Evolutionary conservation across 2,888 invertebrate species (phyloP).

Genomic region (Pristionchus fissidentatus): DNA sequence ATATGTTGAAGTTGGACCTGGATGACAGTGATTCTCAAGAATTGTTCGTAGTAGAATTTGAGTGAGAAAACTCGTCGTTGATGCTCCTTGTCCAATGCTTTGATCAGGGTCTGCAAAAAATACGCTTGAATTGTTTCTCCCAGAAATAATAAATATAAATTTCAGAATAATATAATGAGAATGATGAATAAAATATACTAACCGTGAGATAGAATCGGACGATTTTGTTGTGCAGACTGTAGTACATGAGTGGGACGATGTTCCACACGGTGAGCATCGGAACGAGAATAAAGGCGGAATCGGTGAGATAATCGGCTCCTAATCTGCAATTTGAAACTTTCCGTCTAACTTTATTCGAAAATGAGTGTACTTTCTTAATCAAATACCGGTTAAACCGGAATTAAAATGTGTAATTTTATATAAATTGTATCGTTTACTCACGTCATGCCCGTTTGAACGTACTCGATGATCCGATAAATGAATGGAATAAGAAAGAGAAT

Average conservation of each 20-base stretch:
- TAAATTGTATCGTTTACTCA: neutral
- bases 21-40: conserved; percentile 69
- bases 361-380: neutral
- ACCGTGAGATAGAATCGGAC: conserved; percentile 61
- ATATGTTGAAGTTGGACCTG: conserved; percentile 57
- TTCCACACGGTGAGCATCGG: conserved; percentile 72
- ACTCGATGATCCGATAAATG: conserved; percentile 59
- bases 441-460: conserved; percentile 53
- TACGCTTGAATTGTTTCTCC: neutral
- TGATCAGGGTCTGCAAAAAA: conserved; percentile 57
- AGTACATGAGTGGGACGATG: conserved; percentile 70
- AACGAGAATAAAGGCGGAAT: conserved; percentile 64
- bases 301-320: conserved; percentile 50
- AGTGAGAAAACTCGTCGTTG: conserved; percentile 65
- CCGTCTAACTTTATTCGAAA: neutral
- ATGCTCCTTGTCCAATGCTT: conserved; percentile 69
- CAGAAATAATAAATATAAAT: neutral
- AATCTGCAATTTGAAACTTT: conserved; percentile 46
- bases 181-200: too few species aligned
- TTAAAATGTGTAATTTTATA: neutral
- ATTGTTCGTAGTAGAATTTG: conserved; percentile 73
- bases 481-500: conserved; percentile 61
- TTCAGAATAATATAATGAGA: neutral
- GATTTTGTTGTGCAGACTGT: conserved; percentile 66
- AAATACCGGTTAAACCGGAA: neutral